Conservation (phyloP, 2,113 vertebrate genomes). For the Phrynosoma platyrhinos region DNA sequence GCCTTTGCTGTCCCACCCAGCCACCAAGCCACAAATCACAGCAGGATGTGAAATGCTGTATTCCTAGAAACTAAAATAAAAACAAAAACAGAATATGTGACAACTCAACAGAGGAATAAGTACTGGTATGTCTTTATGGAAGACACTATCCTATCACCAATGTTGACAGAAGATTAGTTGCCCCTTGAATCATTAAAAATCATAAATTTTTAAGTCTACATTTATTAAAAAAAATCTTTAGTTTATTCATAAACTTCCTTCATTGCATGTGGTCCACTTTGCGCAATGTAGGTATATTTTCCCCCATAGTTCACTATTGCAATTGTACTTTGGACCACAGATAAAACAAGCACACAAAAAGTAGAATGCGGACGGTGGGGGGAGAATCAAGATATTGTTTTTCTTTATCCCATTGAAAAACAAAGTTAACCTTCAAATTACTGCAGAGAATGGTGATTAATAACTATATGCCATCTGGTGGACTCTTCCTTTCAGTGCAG, state of each 20-base stretch:
- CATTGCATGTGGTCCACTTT: not conserved
- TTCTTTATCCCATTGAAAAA: conserved; percentile 14
- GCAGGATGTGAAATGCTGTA: conserved; percentile 29
- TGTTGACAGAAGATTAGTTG: too few relatives aligned
- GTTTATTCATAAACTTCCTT: not conserved
- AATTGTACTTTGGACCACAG: not conserved
- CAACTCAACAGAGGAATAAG: not conserved
- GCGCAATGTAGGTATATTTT: not conserved
- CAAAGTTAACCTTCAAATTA: not conserved
- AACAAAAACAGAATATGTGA: too few relatives aligned
- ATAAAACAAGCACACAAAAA: not conserved
- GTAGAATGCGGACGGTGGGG: not conserved
- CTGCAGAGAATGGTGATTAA: not conserved
- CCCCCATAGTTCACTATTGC: too few relatives aligned
- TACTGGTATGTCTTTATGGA: not conserved
- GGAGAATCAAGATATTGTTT: not conserved
- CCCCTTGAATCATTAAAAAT: too few relatives aligned
- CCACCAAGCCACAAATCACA: conserved; percentile 33
- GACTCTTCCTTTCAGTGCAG: not conserved
- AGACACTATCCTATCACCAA: too few relatives aligned
- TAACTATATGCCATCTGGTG: conserved; percentile 38
- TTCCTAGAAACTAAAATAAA: conserved; percentile 25
- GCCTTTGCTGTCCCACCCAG: not conserved
- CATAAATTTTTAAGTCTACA: too few relatives aligned
- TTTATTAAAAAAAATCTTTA: not conserved